phyloP scores from a whole-genome alignment of 2,113 vertebrate genomes.

The Heteronetta atricapilla region DNA sequence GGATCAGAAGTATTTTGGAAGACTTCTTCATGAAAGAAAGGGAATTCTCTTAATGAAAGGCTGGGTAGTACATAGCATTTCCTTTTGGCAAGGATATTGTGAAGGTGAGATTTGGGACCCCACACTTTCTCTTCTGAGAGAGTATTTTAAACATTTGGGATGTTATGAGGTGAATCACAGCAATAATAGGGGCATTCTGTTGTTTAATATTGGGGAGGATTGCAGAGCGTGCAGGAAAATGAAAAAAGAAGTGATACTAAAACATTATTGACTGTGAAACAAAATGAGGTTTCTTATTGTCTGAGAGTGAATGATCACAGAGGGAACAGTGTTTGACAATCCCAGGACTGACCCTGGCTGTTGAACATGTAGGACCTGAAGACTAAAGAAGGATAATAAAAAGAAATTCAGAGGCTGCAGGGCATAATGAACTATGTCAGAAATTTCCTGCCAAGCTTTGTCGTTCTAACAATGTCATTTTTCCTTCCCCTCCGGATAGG shows the following conservation, averaged over 20 bases:
- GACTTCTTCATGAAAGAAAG: neutral
- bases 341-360: conserved; percentile 30
- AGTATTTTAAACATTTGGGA: conserved; percentile 10
- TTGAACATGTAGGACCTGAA: conserved; percentile 29
- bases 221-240: neutral
- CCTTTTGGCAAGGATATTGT: conserved; percentile 18
- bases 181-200: conserved; percentile 4
- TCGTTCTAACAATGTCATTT: conserved; percentile 15
- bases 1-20: neutral
- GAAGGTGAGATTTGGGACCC: conserved; percentile 25
- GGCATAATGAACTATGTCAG: conserved; percentile 55
- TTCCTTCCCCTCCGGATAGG: neutral
- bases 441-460: conserved; percentile 52
- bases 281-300: conserved; percentile 57
- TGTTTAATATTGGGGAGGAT: conserved; percentile 23
- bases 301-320: conserved; percentile 1
- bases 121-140: neutral
- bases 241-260: conserved; percentile 31
- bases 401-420: conserved; percentile 55
- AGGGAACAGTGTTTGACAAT: conserved; percentile 38
- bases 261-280: conserved; percentile 54
- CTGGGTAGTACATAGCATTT: neutral
- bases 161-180: conserved; percentile 22
- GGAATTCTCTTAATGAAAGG: conserved; percentile 19
- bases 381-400: conserved; percentile 55